Evolutionary conservation across 2,888 invertebrate species (phyloP), one percentile per base, ranked within the genome.

Genomic region (Odontocerum albicorne): DNA sequence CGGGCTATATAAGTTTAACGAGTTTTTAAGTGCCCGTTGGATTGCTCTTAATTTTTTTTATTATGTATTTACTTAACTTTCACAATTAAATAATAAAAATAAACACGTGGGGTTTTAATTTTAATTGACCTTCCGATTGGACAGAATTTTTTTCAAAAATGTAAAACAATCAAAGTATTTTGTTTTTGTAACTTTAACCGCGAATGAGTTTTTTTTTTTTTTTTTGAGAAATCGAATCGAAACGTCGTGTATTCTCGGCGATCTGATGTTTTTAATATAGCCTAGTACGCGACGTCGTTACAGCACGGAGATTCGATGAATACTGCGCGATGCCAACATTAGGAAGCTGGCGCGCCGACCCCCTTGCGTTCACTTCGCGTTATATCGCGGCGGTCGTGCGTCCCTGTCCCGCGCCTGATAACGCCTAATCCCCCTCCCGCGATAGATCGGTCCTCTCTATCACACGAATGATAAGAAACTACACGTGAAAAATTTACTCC

Each of bases 271-370:
- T 33, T n/a, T n/a, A n/a, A n/a, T n/a, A n/a, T n/a, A n/a, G n/a
- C n/a, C n/a, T n/a, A n/a, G n/a, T 17, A 27, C 49, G 52, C 46
- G 53, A 53, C 53, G 46, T 66, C 49, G 46, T 40, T 36, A 31
- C 33, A 35, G 44, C 31, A 36, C 44, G 55, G 36, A 67, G 64
- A 65, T 21, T 47, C 47, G 50, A 27, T 35, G 51, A 42, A 52
- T 47, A 57, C 57, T 57, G 57, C 57, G 57, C 57, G 52, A 20
- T 33, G 20, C 21, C 35, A 33, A 75, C 75, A 73, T 65, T 66
- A 68, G 69, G 68, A 68, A 75, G 74, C 77, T 75, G 77, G 73
- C 73, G 74, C 72, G 72, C 72, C 66, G 77, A 76, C 78, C 79
- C 79, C 79, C 76, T 75, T 75, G 79, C 67, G 66, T 65, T 74